These are phyloP conservation scores for Lasioglossum villosulum DNA, from an alignment of 2,888 invertebrate species.

Conservation along the genomic window DNA sequence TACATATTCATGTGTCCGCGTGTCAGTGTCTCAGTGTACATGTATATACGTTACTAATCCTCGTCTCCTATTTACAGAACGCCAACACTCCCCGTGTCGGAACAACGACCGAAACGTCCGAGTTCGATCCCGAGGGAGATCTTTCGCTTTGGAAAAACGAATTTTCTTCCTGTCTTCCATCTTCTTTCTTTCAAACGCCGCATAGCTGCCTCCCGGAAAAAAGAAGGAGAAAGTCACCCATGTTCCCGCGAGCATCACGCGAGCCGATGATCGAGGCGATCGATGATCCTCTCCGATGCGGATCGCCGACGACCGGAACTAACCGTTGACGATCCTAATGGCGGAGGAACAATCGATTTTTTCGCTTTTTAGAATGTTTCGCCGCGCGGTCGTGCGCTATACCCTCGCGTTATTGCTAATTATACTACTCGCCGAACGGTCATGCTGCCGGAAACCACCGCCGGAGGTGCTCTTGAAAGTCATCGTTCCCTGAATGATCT, in stretches of 20 bases:
- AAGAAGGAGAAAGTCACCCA: not conserved
- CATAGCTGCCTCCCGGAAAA: slow-evolving; percentile 35
- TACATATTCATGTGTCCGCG: slow-evolving; percentile 1
- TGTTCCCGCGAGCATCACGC: not conserved
- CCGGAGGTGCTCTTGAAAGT: not conserved
- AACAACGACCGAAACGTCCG: slow-evolving; percentile 45
- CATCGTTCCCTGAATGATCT: not conserved
- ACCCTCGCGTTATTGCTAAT: slow-evolving; percentile 32
- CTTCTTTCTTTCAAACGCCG: slow-evolving; percentile 3
- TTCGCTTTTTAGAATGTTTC: slow-evolving; percentile 14
- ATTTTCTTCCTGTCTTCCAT: slow-evolving; percentile 1
- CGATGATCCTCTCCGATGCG: not conserved
- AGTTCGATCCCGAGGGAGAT: slow-evolving; percentile 55
- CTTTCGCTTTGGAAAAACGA: slow-evolving; percentile 15
- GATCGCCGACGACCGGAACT: not conserved
- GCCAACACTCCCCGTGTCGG: slow-evolving; percentile 22
- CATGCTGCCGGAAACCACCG: not conserved
- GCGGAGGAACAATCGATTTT: not conserved
- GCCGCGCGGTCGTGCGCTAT: slow-evolving; percentile 11
- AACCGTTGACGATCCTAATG: not conserved
- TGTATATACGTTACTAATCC: slow-evolving; percentile 18
- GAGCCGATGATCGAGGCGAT: not conserved
- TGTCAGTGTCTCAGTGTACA: slow-evolving; percentile 2
- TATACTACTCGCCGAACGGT: slow-evolving; percentile 2
- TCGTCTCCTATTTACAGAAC: slow-evolving; percentile 52